A percentile compares a stretch with the other conserved stretches of the same genome.
Evolutionary conservation across 2,113 vertebrate species (phyloP).

Genomic region (Tauraco erythrolophus): DNA sequence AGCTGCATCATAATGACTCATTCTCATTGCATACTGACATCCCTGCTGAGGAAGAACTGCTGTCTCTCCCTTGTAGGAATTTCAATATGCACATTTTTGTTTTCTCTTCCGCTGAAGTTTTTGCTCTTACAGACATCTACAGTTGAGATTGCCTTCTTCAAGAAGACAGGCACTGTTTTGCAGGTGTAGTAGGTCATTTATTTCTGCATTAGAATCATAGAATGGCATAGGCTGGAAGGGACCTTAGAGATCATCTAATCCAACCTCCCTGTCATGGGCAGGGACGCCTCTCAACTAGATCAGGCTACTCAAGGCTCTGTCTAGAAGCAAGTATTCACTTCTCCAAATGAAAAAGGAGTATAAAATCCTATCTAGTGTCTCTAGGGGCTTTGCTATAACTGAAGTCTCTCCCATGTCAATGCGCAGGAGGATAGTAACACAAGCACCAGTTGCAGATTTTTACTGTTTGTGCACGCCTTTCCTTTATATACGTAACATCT

Average conservation of each 20-base stretch:
- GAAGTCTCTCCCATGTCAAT: neutral
- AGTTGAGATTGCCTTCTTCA: neutral
- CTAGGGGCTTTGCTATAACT: neutral
- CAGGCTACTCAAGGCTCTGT: too few relatives aligned
- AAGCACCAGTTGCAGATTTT: neutral
- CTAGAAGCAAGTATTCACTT: neutral
- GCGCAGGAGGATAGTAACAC: neutral
- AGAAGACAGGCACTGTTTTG: neutral
- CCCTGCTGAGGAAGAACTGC: slow-evolving; percentile 8
- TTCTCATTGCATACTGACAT: neutral
- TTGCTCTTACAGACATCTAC: neutral
- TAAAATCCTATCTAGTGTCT: neutral
- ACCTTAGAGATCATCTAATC: too few relatives aligned
- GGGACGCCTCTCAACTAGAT: too few relatives aligned
- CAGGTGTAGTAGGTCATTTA: neutral
- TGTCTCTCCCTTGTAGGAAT: neutral
- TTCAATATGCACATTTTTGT: neutral
- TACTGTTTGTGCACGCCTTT: neutral
- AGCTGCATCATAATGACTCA: slow-evolving; percentile 46
- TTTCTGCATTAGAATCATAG: neutral
- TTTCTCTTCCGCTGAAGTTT: neutral
- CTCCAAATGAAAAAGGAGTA: neutral
- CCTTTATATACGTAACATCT: neutral
- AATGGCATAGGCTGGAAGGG: too few relatives aligned
- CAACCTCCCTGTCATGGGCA: too few relatives aligned